These are phyloP conservation scores for Leucophenga montana DNA, from an alignment of 2,888 invertebrate species.

Conservation along the genomic window DNA sequence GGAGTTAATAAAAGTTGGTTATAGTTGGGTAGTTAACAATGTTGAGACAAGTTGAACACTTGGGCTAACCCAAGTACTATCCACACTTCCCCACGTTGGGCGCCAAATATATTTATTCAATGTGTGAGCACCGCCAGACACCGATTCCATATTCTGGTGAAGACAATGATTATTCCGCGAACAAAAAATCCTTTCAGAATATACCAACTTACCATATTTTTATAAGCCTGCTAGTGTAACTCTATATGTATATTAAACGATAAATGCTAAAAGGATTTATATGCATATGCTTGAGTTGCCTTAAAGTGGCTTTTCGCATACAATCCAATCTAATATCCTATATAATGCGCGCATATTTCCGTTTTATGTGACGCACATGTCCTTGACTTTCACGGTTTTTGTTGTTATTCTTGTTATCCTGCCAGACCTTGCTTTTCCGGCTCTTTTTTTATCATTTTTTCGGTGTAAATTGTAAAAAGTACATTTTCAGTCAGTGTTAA, in stretches of 20 bases:
- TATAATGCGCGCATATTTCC: conserved; percentile 21
- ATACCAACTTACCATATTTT: too few relatives aligned
- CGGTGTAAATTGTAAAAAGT: conserved; percentile 8
- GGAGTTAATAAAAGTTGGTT: too few relatives aligned
- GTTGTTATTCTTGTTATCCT: conserved; percentile 5
- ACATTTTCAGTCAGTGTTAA: conserved; percentile 21
- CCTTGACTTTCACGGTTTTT: conserved; percentile 19
- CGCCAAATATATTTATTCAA: too few relatives aligned
- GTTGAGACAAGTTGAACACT: too few relatives aligned
- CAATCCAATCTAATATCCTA: conserved; percentile 3
- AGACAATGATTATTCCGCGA: too few relatives aligned
- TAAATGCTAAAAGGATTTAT: conserved; percentile 1
- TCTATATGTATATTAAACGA: neutral
- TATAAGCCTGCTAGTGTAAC: too few relatives aligned
- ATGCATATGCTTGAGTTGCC: neutral
- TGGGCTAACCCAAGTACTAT: too few relatives aligned
- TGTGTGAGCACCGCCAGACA: too few relatives aligned
- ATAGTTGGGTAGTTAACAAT: too few relatives aligned
- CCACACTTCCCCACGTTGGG: too few relatives aligned
- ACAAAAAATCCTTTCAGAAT: too few relatives aligned
- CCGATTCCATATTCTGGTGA: too few relatives aligned
- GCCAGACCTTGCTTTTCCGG: conserved; percentile 10
- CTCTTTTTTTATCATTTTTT: neutral
- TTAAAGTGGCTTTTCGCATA: neutral
- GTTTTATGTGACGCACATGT: conserved; percentile 14